These are phyloP conservation scores for Sphaeramia orbicularis DNA, from an alignment of 2,797 vertebrate genomes.

Conservation along the genomic window DNA sequence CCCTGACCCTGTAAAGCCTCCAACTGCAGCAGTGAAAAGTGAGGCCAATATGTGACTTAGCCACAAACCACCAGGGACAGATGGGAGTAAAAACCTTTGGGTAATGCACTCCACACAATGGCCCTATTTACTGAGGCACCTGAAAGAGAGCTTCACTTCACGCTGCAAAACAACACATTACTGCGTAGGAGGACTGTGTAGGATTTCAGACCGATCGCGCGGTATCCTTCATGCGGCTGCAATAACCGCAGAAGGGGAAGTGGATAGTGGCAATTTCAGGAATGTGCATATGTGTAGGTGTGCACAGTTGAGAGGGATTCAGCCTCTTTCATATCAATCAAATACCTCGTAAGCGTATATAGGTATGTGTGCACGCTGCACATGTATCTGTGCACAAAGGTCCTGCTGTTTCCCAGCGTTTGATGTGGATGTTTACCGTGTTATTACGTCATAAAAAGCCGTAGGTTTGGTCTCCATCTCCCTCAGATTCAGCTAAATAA, in stretches of 20 bases:
- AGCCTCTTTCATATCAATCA: background rate
- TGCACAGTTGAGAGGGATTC: conserved; percentile 44
- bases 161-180: conserved; percentile 63
- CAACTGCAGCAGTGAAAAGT: too few species aligned
- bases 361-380: too few species aligned
- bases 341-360: too few species aligned
- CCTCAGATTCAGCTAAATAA: conserved; percentile 25
- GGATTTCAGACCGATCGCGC: conserved; percentile 67
- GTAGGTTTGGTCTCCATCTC: conserved; percentile 4
- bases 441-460: too few species aligned
- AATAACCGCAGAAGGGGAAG: conserved; percentile 51
- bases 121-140: conserved; percentile 71
- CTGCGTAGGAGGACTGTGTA: conserved; percentile 69
- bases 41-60: conserved; percentile 48
- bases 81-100: conserved; percentile 72
- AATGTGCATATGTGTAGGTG: conserved; percentile 33
- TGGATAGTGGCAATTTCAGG: conserved; percentile 48
- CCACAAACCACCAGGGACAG: conserved; percentile 55
- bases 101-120: conserved; percentile 78
- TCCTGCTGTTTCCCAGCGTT: too few species aligned
- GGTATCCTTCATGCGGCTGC: too few species aligned
- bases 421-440: too few species aligned
- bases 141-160: too few species aligned
- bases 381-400: too few species aligned
- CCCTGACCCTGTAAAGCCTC: too few species aligned